Conservation (phyloP, 2,113 vertebrate species). For the Lepidothrix coronata region DNA sequence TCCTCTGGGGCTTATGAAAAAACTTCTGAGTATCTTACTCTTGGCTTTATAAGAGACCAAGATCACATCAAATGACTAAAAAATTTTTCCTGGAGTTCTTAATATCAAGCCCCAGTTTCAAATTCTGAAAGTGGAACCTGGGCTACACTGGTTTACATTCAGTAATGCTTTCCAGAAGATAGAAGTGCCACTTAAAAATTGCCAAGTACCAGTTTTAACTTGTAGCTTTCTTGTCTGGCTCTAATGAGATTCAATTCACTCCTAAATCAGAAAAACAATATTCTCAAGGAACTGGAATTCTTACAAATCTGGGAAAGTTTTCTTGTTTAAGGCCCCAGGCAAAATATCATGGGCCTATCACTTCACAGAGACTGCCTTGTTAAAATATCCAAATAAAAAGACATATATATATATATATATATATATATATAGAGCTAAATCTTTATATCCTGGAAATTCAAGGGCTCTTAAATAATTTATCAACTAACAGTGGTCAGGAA, state of each 20-base stretch:
- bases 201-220: not conserved
- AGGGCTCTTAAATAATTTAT: not conserved
- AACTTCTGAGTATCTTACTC: not conserved
- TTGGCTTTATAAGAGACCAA: not conserved
- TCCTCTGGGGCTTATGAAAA: not conserved
- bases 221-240: not conserved
- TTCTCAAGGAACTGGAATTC: not conserved
- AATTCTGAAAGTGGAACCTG: not conserved
- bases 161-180: not conserved
- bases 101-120: not conserved
- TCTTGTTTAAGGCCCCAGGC: not conserved
- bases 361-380: not conserved
- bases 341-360: not conserved
- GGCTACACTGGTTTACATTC: not conserved
- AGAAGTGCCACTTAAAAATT: not conserved
- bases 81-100: not conserved
- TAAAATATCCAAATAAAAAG: not conserved
- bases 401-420: not conserved
- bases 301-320: not conserved
- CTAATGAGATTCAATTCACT: not conserved
- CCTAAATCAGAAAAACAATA: not conserved
- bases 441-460: not conserved
- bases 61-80: not conserved
- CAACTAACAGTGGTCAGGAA: not conserved
- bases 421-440: not conserved